Evolutionary conservation across 1,140 invertebrate genomes (phyloP).

Genomic region (Mactra quadrangularis): DNA sequence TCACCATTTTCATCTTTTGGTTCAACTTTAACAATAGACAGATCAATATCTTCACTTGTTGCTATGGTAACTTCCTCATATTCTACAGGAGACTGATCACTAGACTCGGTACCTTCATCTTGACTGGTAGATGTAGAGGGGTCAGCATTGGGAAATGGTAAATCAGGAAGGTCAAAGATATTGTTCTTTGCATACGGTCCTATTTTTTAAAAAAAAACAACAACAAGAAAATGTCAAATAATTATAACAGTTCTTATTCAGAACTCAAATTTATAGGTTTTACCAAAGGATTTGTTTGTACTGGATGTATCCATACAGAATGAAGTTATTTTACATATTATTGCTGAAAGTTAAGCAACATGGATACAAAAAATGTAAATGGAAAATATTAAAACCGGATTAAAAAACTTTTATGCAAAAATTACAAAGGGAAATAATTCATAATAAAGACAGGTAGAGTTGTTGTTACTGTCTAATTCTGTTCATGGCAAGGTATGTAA

Average conservation of each 20-base stretch:
- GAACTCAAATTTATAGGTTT: not conserved
- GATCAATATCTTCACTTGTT: not conserved
- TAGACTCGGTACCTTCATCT: not conserved
- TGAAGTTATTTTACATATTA: too few species aligned
- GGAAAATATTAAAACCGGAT: too few species aligned
- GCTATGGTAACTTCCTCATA: not conserved
- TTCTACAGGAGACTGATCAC: not conserved
- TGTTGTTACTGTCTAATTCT: too few species aligned
- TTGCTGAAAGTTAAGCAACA: not conserved
- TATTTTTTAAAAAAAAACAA: not conserved
- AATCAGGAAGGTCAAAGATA: constrained; percentile 6
- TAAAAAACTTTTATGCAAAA: too few species aligned
- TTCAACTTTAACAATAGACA: constrained; percentile 35
- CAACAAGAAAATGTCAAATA: not conserved
- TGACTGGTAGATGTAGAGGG: not conserved
- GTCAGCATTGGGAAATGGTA: not conserved
- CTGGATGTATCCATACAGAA: too few species aligned
- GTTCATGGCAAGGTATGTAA: too few species aligned
- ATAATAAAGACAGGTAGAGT: too few species aligned
- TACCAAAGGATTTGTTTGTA: too few species aligned
- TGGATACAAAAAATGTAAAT: not conserved
- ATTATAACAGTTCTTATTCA: not conserved
- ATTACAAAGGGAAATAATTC: too few species aligned
- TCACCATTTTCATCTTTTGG: too few species aligned
- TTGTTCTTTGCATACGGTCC: constrained; percentile 24